Evolutionary conservation across 2,888 invertebrate genomes (phyloP), one percentile per base, ranked within the genome.

Genomic region (Epinotia brunnichana): DNA sequence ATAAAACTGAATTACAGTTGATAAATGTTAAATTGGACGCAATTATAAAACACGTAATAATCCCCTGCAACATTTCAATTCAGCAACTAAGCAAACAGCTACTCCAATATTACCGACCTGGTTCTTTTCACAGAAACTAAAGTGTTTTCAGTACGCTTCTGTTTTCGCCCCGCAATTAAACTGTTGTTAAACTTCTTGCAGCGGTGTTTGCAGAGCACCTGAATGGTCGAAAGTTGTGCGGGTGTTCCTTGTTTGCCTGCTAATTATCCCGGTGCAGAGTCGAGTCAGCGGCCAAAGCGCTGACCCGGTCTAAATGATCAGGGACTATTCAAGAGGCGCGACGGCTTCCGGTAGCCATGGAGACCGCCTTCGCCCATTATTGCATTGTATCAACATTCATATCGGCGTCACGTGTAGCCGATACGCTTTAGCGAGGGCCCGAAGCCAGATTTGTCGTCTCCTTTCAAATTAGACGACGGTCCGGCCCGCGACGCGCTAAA

Each of bases 161-260:
- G 91, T 92, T 90, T 91, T 91, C 88, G 87, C 86, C 85, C 85
- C 86, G 90, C 91, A 92, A 92, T 93, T 91, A 92, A 92, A 92
- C 91, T 90, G 90, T 90, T 91, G 92, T 91, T 91, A 91, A 93
- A 93, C 85, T 93, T 92, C 91, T 91, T 91, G 91, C 91, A 89
- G 89, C 86, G 82, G 85, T 92, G 89, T 92, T 92, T 92, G 91
- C 88, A 81, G 87, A 90, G 90, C 89, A 92, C 92, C 92, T 92
- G 91, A 90, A 87, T 83, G 88, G 89, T 83, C 88, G 82, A 88
- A 92, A 92, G 88, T 92, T 92, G 85, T 85, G 82, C 90, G 83
- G 83, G 85, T 84, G 84, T 80, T 86, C 85, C 90, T 88, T 92
- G 92, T 93, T 92, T 92, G 92, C 90, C 88, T 85, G 88, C 93